Evolutionary conservation across 2,888 invertebrate species (phyloP).

Genomic region (Quadriops clusia): DNA sequence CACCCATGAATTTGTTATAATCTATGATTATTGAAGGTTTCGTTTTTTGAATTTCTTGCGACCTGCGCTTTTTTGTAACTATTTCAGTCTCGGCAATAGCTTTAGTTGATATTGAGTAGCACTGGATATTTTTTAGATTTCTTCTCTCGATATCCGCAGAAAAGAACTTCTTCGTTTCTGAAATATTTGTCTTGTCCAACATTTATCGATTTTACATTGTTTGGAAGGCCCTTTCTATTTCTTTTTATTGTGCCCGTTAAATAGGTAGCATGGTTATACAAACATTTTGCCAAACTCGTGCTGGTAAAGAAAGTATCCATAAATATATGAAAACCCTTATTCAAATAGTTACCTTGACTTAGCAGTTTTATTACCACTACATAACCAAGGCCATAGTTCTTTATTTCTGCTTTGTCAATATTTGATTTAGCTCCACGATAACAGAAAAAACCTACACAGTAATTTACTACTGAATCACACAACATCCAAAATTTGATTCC

Average conservation of each 20-base stretch:
- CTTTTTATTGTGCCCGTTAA: slow-evolving; percentile 17
- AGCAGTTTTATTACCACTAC: slow-evolving; percentile 18
- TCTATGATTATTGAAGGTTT: slow-evolving; percentile 13
- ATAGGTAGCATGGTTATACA: slow-evolving; percentile 15
- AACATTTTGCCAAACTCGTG: slow-evolving; percentile 13
- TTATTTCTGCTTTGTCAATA: slow-evolving; percentile 14
- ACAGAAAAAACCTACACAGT: slow-evolving; percentile 20
- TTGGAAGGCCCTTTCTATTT: slow-evolving; percentile 18
- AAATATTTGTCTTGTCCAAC: slow-evolving; percentile 18
- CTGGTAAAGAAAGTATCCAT: slow-evolving; percentile 20
- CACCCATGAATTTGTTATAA: slow-evolving; percentile 21
- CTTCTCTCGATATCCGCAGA: slow-evolving; percentile 19
- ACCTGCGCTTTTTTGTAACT: slow-evolving; percentile 11
- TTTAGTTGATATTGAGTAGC: slow-evolving; percentile 17
- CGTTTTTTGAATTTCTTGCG: slow-evolving; percentile 11
- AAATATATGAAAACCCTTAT: slow-evolving; percentile 21
- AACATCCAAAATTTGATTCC: slow-evolving; percentile 23
- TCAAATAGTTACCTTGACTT: slow-evolving; percentile 18
- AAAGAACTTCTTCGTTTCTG: slow-evolving; percentile 13
- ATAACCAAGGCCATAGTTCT: slow-evolving; percentile 16
- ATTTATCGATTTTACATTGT: slow-evolving; percentile 14
- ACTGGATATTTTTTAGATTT: slow-evolving; percentile 17
- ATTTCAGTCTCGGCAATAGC: slow-evolving; percentile 15
- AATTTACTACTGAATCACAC: slow-evolving; percentile 19
- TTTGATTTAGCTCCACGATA: slow-evolving; percentile 16